Evolutionary conservation across 1,140 invertebrate species (phyloP).

Genomic region (Planococcus citri): DNA sequence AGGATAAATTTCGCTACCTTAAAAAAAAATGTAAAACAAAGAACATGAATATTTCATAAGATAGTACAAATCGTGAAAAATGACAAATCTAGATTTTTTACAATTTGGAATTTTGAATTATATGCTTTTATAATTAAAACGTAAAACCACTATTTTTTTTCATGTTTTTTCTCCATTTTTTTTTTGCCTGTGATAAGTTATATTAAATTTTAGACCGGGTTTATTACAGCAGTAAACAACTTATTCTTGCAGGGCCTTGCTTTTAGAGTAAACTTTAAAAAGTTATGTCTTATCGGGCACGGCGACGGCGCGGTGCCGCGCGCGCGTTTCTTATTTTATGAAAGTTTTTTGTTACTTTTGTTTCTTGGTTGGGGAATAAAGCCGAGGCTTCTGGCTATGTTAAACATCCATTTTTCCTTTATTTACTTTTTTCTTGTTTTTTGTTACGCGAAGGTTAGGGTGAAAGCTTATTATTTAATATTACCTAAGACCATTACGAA

Average conservation of each 20-base stretch:
- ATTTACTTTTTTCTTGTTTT: not conserved
- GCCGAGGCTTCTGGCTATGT: slow-evolving; percentile 5
- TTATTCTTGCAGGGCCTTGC: not conserved
- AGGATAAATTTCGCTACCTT: no score
- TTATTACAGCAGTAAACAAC: slow-evolving; percentile 7
- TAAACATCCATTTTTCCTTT: slow-evolving; percentile 7
- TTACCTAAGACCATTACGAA: slow-evolving; percentile 7
- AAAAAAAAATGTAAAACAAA: no score
- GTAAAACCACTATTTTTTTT: not conserved
- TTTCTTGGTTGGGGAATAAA: slow-evolving; percentile 2
- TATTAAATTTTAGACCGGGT: not conserved
- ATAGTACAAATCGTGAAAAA: not conserved
- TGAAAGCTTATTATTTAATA: slow-evolving; percentile 8
- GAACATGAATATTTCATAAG: not conserved
- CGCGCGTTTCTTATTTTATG: slow-evolving; percentile 6
- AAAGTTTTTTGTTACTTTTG: slow-evolving; percentile 8
- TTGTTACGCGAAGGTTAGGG: not conserved
- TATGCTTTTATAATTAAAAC: slow-evolving; percentile 4
- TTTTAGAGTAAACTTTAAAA: slow-evolving; percentile 2
- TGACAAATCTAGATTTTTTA: not conserved
- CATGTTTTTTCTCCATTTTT: not conserved
- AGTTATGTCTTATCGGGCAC: slow-evolving; percentile 6
- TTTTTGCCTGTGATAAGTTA: not conserved
- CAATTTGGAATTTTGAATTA: not conserved
- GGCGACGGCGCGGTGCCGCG: no score